Evolutionary conservation across 2,113 vertebrate species (phyloP), one percentile per base, ranked within the genome.

Genomic region (Engraulis encrasicolus): DNA sequence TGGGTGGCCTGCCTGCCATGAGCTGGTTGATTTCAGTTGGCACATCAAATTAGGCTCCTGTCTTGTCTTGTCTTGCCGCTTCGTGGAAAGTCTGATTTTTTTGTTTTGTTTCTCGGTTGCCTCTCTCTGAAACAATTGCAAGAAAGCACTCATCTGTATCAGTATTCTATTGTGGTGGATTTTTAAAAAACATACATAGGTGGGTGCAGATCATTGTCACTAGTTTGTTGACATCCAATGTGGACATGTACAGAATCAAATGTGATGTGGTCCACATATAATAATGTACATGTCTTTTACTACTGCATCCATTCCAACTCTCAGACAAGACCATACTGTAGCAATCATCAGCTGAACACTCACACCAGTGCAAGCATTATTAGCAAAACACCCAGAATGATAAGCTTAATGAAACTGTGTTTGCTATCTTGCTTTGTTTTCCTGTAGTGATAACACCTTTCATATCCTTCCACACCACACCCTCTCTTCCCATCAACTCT

Each of bases 1-100:
- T 91, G 90, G 88, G 89, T 92, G 89, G 86, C 87, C 87, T 90
- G 86, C 87, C 87, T 90, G 88, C 80, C 88, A 89, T 77, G 83
- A 87, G 89, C 87, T 87, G 89, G 87, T 87, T 90, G 90, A 89
- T 91, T 90, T 91, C 87, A 88, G 88, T 88, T 89, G 90, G 87
- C 80, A 61, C 89, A 87, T 92, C 89, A 90, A 89, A 91, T 91
- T 90, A 89, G 81, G 86, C 90, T 71, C 82, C 83, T 85, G 88
- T 89, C 82, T 87, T 87, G 89, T 78, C 82, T 83, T 85, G 88
- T 89, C 82, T 87, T 87, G 89, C 74, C 71, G 80, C 81, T 19
- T 27, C 61, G 31, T 84, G 83, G 81, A 45, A 87, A 91, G 88
- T 79, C 66, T 74, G 85, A 45, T 87, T 92, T 91, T 86, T 89